Evolutionary conservation across 2,888 invertebrate species (phyloP).

Genomic region (Blomia tropicalis): DNA sequence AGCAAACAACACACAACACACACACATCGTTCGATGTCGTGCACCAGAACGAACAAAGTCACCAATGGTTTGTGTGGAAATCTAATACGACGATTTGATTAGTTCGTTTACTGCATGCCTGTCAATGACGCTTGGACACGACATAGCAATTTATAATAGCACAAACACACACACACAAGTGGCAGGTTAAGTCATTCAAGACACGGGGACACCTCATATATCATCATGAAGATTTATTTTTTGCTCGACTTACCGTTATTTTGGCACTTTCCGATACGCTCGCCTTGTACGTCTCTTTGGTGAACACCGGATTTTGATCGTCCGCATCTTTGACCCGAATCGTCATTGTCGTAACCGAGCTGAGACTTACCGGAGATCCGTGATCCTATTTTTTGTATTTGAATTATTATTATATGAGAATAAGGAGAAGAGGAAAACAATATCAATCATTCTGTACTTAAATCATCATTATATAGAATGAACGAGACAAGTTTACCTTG

Average conservation of each 20-base stretch:
- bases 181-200: too few species aligned
- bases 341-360: conserved; percentile 53
- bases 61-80: too few species aligned
- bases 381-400: conserved; percentile 62
- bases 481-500: not conserved
- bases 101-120: too few species aligned
- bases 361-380: conserved; percentile 53
- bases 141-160: not conserved
- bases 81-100: too few species aligned
- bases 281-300: conserved; percentile 58
- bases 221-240: too few species aligned
- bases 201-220: too few species aligned
- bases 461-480: not conserved
- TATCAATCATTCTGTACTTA: too few species aligned
- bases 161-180: not conserved
- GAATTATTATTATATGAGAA: not conserved
- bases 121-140: too few species aligned
- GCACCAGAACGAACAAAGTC: too few species aligned
- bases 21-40: conserved; percentile 2
- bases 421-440: conserved; percentile 21
- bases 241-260: conserved; percentile 51
- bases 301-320: conserved; percentile 45
- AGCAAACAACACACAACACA: not conserved
- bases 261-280: conserved; percentile 61
- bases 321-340: conserved; percentile 47